Base-by-base conservation (phyloP, 2,888 invertebrate genomes). In the Phyto melanocephala region DNA sequence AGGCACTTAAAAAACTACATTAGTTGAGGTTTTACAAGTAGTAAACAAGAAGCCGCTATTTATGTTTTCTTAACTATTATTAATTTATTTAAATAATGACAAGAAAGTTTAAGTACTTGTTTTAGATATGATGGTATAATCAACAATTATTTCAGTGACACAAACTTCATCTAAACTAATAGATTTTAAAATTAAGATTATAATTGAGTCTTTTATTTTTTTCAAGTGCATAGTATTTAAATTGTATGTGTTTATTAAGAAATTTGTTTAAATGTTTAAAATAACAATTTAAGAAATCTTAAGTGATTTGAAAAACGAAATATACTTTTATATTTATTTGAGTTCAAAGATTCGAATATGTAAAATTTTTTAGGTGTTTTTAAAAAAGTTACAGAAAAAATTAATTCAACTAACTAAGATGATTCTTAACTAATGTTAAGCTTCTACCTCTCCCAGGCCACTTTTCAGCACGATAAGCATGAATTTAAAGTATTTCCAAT, bases 101-200 rank as follows among this genome's bases (percentile, higher is more conserved):
- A 13, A 28, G n/a, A 7, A 24, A 28, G 2, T 24, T 24, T 40
- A 22, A 60, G 40, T 60, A 24, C 8, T 22, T 60, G 1, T 10
- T 24, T 28, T n/a, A 45, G 11, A 4, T 63, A 45, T 65, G 63
- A 65, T 65, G 74, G 74, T 63, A 63, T 56, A 74, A 56, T 65
- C 63, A 74, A 65, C 20, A 17, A 45, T 63, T 35, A 58, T 71
- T 37, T 47, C 35, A 65, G 56, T 65, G 45, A 74, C 65, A 74
- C 45, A 10, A 56, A 45, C n/a, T n/a, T n/a, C n/a, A 0, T 17
- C 1, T 17, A 17, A 24, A 62, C 35, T 65, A 47, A n/a, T 22
- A 50, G 22, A 65, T 50, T 65, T 65, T 50, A 0, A 56, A 13
- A 15, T 33, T 54, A n/a, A 54, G 28, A 33, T 47, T 20, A 5